Conservation (phyloP, 2,113 vertebrate genomes). For the Peromyscus californicus region DNA sequence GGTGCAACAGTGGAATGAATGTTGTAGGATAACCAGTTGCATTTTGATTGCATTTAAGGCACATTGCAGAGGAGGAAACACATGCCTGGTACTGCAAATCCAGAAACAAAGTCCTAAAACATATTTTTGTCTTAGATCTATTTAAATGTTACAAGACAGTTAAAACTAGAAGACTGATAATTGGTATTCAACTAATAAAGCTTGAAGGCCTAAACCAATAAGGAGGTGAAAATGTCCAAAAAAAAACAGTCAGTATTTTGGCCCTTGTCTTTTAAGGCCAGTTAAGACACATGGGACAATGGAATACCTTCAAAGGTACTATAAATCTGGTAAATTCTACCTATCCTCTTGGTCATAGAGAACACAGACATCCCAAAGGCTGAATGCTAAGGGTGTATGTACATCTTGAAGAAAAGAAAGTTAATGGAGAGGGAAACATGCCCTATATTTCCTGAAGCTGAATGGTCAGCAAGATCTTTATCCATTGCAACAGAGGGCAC, state of each 20-base stretch:
- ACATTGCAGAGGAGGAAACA: not conserved
- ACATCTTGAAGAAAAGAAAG: not conserved
- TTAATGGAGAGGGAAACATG: not conserved
- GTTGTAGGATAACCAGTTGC: not conserved
- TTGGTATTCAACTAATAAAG: not conserved
- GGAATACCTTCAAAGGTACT: not conserved
- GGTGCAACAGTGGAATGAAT: not conserved
- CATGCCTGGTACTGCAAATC: not conserved
- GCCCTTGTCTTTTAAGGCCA: not conserved
- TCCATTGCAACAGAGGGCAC: not conserved
- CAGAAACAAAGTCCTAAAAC: not conserved
- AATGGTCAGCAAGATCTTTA: not conserved
- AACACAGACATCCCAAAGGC: not conserved
- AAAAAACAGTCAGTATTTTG: not conserved
- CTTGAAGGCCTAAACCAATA: too few species aligned
- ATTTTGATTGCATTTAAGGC: not conserved
- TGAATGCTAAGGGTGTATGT: not conserved
- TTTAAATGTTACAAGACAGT: not conserved
- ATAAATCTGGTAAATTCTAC: not conserved
- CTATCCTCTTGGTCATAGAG: not conserved
- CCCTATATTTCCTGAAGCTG: not conserved
- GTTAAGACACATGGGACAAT: not conserved
- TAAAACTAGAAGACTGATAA: not conserved
- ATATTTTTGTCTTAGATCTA: not conserved
- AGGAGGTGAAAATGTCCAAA: not conserved